Conservation (phyloP, 2,113 vertebrate species). For the Zeus faber region DNA sequence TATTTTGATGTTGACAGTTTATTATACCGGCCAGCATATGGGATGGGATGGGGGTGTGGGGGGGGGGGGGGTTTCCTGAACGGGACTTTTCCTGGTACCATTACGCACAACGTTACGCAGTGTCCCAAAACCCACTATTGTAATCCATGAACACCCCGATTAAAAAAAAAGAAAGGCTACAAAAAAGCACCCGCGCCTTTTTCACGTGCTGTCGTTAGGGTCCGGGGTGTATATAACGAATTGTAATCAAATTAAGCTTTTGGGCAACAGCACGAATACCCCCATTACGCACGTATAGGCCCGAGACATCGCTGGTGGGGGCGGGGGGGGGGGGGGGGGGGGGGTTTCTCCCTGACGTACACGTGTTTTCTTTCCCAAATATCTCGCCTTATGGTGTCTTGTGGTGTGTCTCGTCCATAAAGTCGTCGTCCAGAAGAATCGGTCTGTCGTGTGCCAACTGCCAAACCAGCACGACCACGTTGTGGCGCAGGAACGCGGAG, state of each 20-base stretch:
- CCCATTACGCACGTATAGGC: conserved; percentile 7
- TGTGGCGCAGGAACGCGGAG: conserved; percentile 97
- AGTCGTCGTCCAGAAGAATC: conserved; percentile 93
- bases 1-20: too few species aligned
- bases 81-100: conserved; percentile 24
- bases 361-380: background rate
- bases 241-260: conserved; percentile 21
- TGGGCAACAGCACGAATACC: conserved; percentile 4
- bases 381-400: background rate
- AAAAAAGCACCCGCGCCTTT: background rate
- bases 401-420: conserved; percentile 7
- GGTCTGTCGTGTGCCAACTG: conserved; percentile 97
- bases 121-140: conserved; percentile 21
- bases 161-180: background rate
- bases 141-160: background rate
- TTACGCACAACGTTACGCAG: conserved; percentile 41
- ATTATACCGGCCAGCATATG: too few species aligned
- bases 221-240: conserved; percentile 22
- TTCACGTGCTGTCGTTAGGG: conserved; percentile 42
- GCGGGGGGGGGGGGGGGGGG: too few species aligned
- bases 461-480: conserved; percentile 94
- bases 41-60: too few species aligned
- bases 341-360: background rate
- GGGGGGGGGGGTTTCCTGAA: background rate
- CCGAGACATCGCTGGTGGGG: background rate